Conservation (phyloP, 2,797 vertebrate genomes). For the Dipus sagitta region DNA sequence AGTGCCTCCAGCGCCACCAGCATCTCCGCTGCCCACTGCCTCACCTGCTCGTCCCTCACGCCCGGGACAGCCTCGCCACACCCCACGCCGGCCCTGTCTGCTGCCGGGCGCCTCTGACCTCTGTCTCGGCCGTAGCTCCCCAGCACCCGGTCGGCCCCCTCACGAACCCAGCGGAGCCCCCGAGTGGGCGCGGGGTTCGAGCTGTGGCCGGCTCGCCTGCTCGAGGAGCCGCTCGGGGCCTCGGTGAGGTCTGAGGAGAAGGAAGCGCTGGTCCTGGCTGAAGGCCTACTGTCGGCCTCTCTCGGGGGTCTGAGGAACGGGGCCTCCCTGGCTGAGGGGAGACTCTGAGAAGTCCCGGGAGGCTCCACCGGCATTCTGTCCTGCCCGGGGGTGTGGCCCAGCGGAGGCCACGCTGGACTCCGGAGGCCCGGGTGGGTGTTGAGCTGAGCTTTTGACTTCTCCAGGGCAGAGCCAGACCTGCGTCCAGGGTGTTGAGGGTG, state of each 20-base stretch:
- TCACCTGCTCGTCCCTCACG: conserved; percentile 92
- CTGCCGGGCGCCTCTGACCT: conserved; percentile 19
- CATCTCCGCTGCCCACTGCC: conserved; percentile 95
- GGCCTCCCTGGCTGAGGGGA: not conserved
- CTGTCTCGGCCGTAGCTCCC: conserved; percentile 48
- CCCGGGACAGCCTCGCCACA: conserved; percentile 82
- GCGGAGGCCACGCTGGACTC: not conserved
- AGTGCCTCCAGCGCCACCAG: conserved; percentile 96
- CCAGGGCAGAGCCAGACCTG: conserved; percentile 45
- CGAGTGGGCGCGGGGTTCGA: not conserved
- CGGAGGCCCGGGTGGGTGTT: conserved; percentile 18
- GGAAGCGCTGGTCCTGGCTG: not conserved
- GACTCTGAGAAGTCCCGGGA: not conserved
- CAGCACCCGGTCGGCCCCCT: conserved; percentile 64
- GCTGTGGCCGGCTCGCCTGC: conserved; percentile 10
- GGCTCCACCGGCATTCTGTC: not conserved
- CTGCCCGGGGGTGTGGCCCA: not conserved
- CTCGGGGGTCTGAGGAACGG: conserved; percentile 45
- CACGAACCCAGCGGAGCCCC: conserved; percentile 69
- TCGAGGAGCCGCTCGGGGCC: conserved; percentile 1
- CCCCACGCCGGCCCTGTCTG: conserved; percentile 19
- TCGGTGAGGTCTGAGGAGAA: not conserved
- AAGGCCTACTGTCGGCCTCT: not conserved
- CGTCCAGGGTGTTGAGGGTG: not conserved
- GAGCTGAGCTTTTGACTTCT: conserved; percentile 75